A percentile compares a stretch with the other conserved stretches of the same genome.
Evolutionary conservation across 2,888 invertebrate species (phyloP).

Genomic region (Crocallis elinguaria): DNA sequence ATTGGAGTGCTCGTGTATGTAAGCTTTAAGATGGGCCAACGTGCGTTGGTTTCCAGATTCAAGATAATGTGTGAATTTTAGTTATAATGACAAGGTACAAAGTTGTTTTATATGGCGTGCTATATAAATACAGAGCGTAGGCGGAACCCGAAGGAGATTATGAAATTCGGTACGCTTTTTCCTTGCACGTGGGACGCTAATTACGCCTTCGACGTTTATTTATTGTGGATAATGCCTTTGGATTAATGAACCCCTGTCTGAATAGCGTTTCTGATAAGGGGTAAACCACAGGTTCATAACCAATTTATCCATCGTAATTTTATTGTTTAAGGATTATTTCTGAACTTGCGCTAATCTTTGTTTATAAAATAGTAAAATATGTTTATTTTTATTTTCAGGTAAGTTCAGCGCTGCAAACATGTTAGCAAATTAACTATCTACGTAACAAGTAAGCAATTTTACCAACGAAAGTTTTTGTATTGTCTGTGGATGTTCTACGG

Average conservation of each 20-base stretch:
- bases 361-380: neutral
- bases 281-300: conserved; percentile 38
- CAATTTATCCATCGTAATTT: neutral
- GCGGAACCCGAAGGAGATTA: conserved; percentile 57
- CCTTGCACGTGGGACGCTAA: conserved; percentile 73
- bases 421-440: neutral
- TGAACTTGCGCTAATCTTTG: too few species aligned
- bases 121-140: conserved; percentile 42
- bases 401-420: conserved; percentile 45
- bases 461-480: too few species aligned
- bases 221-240: conserved; percentile 64
- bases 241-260: conserved; percentile 44
- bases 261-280: conserved; percentile 45
- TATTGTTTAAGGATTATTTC: neutral
- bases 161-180: conserved; percentile 75
- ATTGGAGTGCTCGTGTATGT: too few species aligned
- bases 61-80: too few species aligned
- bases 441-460: too few species aligned
- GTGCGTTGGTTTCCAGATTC: too few species aligned
- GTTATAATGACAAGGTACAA: conserved; percentile 1
- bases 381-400: conserved; percentile 54
- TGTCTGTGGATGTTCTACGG: too few species aligned
- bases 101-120: neutral
- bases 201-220: conserved; percentile 72
- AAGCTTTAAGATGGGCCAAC: too few species aligned